These are phyloP conservation scores for Ommatoiulus sabulosus DNA, from an alignment of 2,888 invertebrate genomes.

Conservation along the genomic window DNA sequence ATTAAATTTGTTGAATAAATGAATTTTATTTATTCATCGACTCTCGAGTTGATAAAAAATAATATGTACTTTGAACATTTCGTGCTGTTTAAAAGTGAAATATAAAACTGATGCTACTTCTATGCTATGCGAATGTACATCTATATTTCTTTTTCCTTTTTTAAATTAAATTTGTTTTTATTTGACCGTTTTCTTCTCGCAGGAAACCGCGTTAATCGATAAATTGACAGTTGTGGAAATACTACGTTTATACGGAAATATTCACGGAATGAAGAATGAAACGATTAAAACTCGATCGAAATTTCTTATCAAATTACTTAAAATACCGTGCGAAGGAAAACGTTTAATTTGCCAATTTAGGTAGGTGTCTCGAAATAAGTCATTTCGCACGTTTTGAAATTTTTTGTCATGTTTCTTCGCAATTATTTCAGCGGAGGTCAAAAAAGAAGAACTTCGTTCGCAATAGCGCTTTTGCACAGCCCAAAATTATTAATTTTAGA, in stretches of 20 bases:
- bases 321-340: neutral
- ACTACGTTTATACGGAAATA: neutral
- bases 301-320: neutral
- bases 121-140: neutral
- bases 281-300: neutral
- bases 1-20: too few species aligned
- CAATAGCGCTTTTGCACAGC: conserved; percentile 91
- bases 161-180: neutral
- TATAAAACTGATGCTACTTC: too few species aligned
- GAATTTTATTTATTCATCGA: too few species aligned
- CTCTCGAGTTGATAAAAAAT: neutral
- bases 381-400: neutral
- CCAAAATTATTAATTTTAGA: conserved; percentile 91
- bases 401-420: neutral
- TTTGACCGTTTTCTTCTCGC: neutral
- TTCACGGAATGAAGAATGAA: neutral
- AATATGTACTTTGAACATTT: neutral
- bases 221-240: neutral
- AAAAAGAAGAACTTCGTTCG: conserved; percentile 90
- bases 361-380: neutral
- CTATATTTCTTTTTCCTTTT: neutral
- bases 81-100: too few species aligned
- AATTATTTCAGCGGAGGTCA: conserved; percentile 82
- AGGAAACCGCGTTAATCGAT: neutral
- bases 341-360: neutral